Base-by-base conservation (phyloP, 2,888 invertebrate genomes). In the Callyntrura sp. region DNA sequence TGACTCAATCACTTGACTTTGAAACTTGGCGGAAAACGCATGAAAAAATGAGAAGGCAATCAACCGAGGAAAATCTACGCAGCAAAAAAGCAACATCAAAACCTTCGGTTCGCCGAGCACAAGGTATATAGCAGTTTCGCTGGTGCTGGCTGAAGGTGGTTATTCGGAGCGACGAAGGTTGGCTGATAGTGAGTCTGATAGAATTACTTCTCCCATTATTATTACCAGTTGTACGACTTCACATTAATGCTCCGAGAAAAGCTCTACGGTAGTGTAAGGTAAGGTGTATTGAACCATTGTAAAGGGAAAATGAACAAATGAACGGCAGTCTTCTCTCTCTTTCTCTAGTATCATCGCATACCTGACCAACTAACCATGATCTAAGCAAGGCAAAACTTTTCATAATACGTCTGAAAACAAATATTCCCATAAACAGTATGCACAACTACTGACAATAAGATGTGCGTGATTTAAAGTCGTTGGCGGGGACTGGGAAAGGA, bases 131-230 rank as follows among this genome's bases (percentile, higher is more conserved):
- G 1, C 8, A 17, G 43, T 14, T 14, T 14, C 35, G 12, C 14
- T 68, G 23, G 62, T 51, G 8, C 14, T 68, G 14, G 76, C 2
- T 51, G 25, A 14, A 76, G 51, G 9, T 1, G 23, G 14, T 9
- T 25, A 51, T 51, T 17, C 11, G 2, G 68, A 17, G 55, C 11
- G 55, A 51, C 8, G 48, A 14, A 25, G 68, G 17, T 17, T 65
- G 12, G 28, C 28, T 73, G 45, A 73, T 76, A 23, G 17, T 8
- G n/a, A 79, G 57, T 79, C 8, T 79, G 57, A 79, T 79, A 60
- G 57, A 60, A 78, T 78, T 79, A 79, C 43, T 60, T 60, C 60
- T 45, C 17, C 60, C 20, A 17, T 62, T 62, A 62, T 81, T 81
- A 57, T 57, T 57, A 43, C 51, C 51, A 76, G 51, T n/a, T 14